Evolutionary conservation across 2,888 invertebrate species (phyloP), one percentile per base, ranked within the genome.

Genomic region (Caenorhabditis wallacei): DNA sequence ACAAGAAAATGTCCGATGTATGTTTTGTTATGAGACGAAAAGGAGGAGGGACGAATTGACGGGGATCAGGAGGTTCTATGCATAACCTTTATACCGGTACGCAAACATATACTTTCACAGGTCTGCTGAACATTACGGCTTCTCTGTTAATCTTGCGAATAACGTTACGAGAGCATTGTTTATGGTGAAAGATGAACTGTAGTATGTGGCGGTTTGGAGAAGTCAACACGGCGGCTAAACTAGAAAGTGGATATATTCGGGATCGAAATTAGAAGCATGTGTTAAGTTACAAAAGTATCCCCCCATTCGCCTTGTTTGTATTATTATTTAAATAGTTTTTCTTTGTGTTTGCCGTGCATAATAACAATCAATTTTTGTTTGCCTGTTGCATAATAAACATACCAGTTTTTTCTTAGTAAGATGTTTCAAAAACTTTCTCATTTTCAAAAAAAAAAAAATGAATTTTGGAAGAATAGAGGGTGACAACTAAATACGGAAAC

Each of bases 181-280:
- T 66, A 66, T 66, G 35, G 18, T 66, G 66, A 66, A 66, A 66
- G 66, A 66, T 66, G 66, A 66, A 66, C 66, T 66, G 53, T 66
- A 53, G 22, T 66, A 53, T 37, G 51, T 30, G 53, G 51, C 7
- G 66, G 18, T 11, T 48, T 46, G 30, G 18, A 24, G 43, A 30
- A 30, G 40, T 46, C 30, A 64, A 30, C 46, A 64, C 18, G n/a
- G 22, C 26, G 8, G 30, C 30, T 3, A 10, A 20, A 51, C 51
- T 53, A 53, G 53, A 22, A 59, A 20, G 20, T 13, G 7, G 0
- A 24, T 61, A 40, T 40, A 30, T 30, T 30, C 8, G 30, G 30
- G 30, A 10, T 40, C 2, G 40, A 40, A 13, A 40, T 16, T 40
- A 40, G 40, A 40, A 40, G 40, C 2, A 40, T 40, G 40, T 40